A percentile compares a stretch with the other conserved stretches of the same genome.
phyloP scores from a whole-genome alignment of 2,888 invertebrate species.

The Apamea anceps region DNA sequence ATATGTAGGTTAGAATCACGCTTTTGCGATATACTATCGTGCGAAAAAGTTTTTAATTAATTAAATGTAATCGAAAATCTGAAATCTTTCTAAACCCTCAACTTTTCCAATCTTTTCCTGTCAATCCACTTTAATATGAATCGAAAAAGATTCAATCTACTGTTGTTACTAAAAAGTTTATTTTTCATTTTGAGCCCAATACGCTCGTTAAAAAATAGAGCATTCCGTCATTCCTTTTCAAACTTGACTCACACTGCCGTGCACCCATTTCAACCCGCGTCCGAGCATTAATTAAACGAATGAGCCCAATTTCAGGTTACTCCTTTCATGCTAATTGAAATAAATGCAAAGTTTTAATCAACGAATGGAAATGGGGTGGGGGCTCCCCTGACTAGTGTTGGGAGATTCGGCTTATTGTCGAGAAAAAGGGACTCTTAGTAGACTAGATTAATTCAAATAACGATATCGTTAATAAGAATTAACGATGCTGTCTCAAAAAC shows the following conservation, averaged over 20 bases:
- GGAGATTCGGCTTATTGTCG: background rate
- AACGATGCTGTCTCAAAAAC: background rate
- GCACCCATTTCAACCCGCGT: constrained; percentile 52
- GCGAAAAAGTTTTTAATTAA: background rate
- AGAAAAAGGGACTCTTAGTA: background rate
- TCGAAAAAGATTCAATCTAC: background rate
- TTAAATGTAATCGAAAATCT: background rate
- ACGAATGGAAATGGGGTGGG: constrained; percentile 64
- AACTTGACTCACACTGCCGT: constrained; percentile 44
- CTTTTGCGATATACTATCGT: background rate
- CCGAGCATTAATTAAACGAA: constrained; percentile 83
- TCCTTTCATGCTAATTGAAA: constrained; percentile 85
- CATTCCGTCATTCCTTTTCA: background rate
- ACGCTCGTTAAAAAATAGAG: background rate
- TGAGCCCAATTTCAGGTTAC: constrained; percentile 84
- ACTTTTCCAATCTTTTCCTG: too few relatives aligned
- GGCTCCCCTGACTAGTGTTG: constrained; percentile 29
- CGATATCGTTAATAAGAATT: background rate
- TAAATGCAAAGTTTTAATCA: constrained; percentile 85
- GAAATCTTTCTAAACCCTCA: background rate
- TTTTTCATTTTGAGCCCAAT: background rate
- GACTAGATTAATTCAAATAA: background rate
- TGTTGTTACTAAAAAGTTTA: background rate
- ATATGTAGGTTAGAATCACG: too few relatives aligned
- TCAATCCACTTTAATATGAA: background rate